Conservation (phyloP, 2,113 vertebrate genomes). For the Lichenostomus cassidix region DNA sequence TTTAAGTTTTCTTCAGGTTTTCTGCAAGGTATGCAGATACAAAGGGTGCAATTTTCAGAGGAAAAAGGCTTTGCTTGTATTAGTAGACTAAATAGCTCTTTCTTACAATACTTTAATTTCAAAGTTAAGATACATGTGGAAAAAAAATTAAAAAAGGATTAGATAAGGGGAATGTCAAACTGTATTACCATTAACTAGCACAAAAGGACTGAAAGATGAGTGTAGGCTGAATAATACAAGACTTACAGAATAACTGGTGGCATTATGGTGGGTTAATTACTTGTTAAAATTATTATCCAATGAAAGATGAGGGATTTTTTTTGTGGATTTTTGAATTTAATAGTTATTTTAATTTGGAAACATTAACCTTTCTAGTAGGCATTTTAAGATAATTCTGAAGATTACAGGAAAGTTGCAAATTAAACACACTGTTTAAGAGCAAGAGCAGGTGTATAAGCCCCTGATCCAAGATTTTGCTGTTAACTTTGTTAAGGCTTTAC, state of each 20-base stretch:
- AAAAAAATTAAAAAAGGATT: background rate
- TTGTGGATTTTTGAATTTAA: conserved; percentile 59
- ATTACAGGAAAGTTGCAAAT: conserved; percentile 64
- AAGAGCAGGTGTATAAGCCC: conserved; percentile 47
- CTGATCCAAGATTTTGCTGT: conserved; percentile 19
- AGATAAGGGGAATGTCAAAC: background rate
- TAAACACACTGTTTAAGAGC: conserved; percentile 52
- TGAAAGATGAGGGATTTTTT: conserved; percentile 41
- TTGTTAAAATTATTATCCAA: conserved; percentile 55
- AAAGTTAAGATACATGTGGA: background rate
- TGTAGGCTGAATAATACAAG: background rate
- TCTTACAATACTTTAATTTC: background rate
- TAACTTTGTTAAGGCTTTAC: conserved; percentile 36
- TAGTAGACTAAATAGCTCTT: background rate
- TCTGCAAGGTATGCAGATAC: background rate
- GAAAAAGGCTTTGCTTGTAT: background rate
- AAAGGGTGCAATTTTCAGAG: background rate
- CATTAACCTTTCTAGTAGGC: conserved; percentile 57
- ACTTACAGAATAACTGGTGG: conserved; percentile 4
- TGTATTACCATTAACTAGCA: background rate
- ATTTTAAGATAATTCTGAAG: conserved; percentile 64
- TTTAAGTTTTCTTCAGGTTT: background rate
- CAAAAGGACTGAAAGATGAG: background rate
- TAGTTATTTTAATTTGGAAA: conserved; percentile 59
- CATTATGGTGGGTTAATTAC: conserved; percentile 56